Evolutionary conservation across 1,140 invertebrate genomes (phyloP), one percentile per base, ranked within the genome.

Genomic region (Achroia grisella): DNA sequence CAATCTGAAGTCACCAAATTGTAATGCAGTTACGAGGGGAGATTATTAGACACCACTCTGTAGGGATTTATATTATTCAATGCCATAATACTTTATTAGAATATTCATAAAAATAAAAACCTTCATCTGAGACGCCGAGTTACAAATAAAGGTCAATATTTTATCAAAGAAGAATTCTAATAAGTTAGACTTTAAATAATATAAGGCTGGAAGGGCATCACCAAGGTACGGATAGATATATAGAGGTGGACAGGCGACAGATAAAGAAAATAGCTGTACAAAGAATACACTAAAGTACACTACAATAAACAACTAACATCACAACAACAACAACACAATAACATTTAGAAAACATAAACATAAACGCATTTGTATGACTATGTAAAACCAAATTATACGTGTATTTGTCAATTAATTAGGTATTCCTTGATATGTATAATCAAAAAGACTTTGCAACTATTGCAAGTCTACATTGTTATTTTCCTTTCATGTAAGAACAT

Each of bases 1-100:
- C 79, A 83, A 74, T 83, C 74, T 83, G 79, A 83, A 85, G 83
- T 84, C 72, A 84, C 84, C 82, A 84, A 80, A 71, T 77, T 83
- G 71, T 73, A 86, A 86, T 87, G 78, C 86, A 87, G 86, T 86
- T 83, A 86, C 84, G 83, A 87, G 86, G 76, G 83, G 86, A 87
- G 86, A 87, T 86, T 78, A 57, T 51, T 52, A 57, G 55, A 82
- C 78, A 84, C 80, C 80, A 84, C 80, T 79, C 60, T 62, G 37
- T 40, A 44, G 40, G 56, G 54, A 39, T 52, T 51, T 55, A 62
- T 72, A 68, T 66, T 43, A 51, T 39, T 56, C 52, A 70, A 68
- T 75, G 58, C 55, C 57, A 59, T 9, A n/a, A 23, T 23, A 56
- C 15, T 47, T 56, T 50, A 36, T 68, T 67, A 69, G 48, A 58